phyloP scores from a whole-genome alignment of 2,113 vertebrate genomes.

The Catharus fuscescens region DNA sequence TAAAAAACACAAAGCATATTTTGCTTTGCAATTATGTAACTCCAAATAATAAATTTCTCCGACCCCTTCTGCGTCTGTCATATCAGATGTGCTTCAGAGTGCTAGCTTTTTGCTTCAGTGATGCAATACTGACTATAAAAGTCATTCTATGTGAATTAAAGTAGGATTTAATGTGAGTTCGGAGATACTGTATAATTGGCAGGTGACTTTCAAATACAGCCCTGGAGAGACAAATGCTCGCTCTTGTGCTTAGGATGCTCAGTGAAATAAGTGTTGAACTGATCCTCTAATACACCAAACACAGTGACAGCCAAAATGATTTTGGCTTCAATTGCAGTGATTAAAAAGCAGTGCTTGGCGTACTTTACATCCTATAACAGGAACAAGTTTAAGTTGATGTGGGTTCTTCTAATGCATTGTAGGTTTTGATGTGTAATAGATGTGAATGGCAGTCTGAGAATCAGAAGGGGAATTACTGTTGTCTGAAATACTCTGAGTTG shows the following conservation, averaged over 20 bases:
- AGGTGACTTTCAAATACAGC: not conserved
- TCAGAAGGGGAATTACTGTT: not conserved
- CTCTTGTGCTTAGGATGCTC: not conserved
- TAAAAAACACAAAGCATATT: rapidly evolving
- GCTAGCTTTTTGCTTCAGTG: not conserved
- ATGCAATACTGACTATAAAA: not conserved
- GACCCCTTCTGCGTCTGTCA: not conserved
- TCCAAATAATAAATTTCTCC: not conserved
- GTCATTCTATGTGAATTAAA: not conserved
- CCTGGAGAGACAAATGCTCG: not conserved
- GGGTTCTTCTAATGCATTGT: not conserved
- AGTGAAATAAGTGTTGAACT: not conserved
- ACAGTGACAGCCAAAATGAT: not conserved
- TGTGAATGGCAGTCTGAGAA: not conserved
- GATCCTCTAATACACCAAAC: not conserved
- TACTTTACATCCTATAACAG: not conserved
- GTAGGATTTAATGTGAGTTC: not conserved
- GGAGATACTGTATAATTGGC: rapidly evolving
- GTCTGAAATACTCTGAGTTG: not conserved
- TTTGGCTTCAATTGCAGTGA: not conserved
- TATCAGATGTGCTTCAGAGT: not conserved
- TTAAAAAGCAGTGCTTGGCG: not conserved
- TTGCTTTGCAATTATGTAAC: not conserved
- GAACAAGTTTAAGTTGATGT: not conserved
- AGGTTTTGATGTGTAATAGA: not conserved